Base-by-base conservation (phyloP, 2,888 invertebrate species). In the Drosophila paracracens region DNA sequence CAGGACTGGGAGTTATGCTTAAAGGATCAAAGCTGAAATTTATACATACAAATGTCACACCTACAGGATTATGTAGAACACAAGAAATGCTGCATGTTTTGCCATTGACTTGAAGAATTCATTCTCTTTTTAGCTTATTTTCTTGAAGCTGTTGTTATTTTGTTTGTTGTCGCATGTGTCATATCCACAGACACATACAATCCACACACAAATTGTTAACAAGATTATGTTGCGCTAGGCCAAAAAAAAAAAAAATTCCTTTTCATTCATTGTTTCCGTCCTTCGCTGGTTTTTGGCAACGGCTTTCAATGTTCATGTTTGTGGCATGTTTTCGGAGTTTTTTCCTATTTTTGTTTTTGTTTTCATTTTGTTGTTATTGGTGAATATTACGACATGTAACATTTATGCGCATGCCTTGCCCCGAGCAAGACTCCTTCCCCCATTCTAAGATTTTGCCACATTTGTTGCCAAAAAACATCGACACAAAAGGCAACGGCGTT, bases 1-100 rank as follows among this genome's bases (percentile, higher is more conserved):
- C 35, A 60, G 63, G 50, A 57, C 67, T 75, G 25, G n/a, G 71
- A 76, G 71, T 80, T 89, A 87, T 90, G 82, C 90, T 83, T 81
- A 82, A 77, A 82, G 88, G 90, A 90, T 90, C 89, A 89, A 88
- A 91, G 89, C 75, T 82, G 91, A 89, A 88, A 90, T 80, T 83
- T 80, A 89, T 82, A 83, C 84, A 91, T 80, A 73, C 89, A 69
- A 85, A 81, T 90, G 88, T 83, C 82, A 79, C 90, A 89, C 89
- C 88, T 91, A 79, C 74, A 70, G 82, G 88, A 82, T 90, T 89
- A 88, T 79, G 70, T 68, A 53, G 70, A 88, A 81, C 74, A 73
- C 75, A 83, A 79, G 68, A 76, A 81, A 76, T 75, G 73, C 83
- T 62, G 70, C 80, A 58, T 76, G 70, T 67, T 79, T 70, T 58